Evolutionary conservation across 2,113 vertebrate genomes (phyloP).

Genomic region (Dascyllus trimaculatus): DNA sequence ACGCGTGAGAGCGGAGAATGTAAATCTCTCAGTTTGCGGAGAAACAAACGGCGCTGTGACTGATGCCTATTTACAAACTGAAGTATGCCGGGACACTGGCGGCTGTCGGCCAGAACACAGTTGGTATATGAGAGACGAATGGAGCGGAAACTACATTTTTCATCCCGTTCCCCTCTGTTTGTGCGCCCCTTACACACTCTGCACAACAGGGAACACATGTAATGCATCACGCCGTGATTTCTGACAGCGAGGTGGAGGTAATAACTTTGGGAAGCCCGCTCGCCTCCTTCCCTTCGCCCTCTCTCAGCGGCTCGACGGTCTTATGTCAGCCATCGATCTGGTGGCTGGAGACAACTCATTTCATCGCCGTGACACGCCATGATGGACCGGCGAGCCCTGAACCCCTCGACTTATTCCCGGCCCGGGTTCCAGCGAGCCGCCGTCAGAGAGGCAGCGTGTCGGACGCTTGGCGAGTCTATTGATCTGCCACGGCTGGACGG

Average conservation of each 20-base stretch:
- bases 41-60: conserved; percentile 46
- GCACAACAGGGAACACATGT: conserved; percentile 79
- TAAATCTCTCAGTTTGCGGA: conserved; percentile 28
- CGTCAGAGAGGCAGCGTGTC: conserved; percentile 78
- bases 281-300: conserved; percentile 83
- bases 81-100: conserved; percentile 51
- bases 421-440: conserved; percentile 88
- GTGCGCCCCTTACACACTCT: conserved; percentile 67
- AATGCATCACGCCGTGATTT: conserved; percentile 90
- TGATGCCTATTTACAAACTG: conserved; percentile 74
- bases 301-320: conserved; percentile 70
- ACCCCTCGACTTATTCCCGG: conserved; percentile 91
- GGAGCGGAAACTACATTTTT: conserved; percentile 80
- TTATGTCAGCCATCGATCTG: conserved; percentile 95
- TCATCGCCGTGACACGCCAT: conserved; percentile 92
- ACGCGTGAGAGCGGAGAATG: conserved; percentile 1
- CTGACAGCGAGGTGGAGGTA: conserved; percentile 86
- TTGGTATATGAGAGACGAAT: conserved; percentile 64
- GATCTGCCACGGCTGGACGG: conserved; percentile 91
- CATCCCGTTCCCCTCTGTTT: conserved; percentile 76
- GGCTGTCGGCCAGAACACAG: conserved; percentile 49
- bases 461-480: conserved; percentile 95
- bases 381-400: conserved; percentile 91
- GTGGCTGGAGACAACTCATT: conserved; percentile 95
- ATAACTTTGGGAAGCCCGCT: conserved; percentile 86